Conservation (phyloP, 2,113 vertebrate genomes). For the Pipra filicauda region DNA sequence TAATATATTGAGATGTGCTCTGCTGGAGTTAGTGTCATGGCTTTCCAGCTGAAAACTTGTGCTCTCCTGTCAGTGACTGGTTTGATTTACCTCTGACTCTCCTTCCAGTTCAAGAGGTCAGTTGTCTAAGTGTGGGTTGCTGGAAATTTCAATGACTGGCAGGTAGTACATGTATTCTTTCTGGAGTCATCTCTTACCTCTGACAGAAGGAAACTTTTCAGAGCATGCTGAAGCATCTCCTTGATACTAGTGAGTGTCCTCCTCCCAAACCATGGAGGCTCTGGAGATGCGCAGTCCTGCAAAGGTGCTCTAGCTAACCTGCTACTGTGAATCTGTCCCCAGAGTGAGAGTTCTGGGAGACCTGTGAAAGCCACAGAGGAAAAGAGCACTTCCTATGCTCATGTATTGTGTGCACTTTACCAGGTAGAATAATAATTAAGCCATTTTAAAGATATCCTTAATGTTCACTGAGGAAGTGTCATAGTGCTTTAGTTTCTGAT, state of each 20-base stretch:
- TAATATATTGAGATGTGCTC: neutral
- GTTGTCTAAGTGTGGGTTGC: neutral
- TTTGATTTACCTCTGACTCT: neutral
- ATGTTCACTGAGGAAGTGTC: neutral
- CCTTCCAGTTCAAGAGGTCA: neutral
- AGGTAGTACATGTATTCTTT: neutral
- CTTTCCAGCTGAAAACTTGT: neutral
- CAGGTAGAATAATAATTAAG: neutral
- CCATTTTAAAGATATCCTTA: neutral
- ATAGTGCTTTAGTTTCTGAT: neutral
- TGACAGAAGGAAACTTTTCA: neutral
- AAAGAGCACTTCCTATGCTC: neutral
- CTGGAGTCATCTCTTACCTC: neutral
- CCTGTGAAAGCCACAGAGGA: neutral
- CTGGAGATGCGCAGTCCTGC: neutral
- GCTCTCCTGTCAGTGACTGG: neutral
- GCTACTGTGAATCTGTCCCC: neutral
- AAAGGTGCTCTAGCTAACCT: neutral
- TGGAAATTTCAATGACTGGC: neutral
- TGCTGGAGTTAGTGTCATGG: neutral
- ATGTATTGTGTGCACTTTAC: accelerated
- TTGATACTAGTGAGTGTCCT: neutral
- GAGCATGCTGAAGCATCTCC: neutral
- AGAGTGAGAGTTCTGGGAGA: neutral
- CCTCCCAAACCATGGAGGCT: neutral